Evolutionary conservation across 2,113 vertebrate species (phyloP).

Genomic region (Myotis davidii): DNA sequence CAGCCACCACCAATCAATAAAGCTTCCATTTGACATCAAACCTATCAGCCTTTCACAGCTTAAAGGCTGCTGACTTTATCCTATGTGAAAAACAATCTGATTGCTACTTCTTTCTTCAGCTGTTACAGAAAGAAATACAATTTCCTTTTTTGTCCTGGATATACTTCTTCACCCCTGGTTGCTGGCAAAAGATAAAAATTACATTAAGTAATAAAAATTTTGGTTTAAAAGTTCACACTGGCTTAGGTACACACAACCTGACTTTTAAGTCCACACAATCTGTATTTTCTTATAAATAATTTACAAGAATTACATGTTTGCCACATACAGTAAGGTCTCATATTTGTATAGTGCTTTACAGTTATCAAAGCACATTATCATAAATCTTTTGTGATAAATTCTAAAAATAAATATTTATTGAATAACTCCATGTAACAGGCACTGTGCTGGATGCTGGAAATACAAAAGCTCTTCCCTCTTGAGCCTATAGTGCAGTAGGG

Average conservation of each 20-base stretch:
- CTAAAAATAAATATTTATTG: background rate
- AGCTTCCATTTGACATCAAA: background rate
- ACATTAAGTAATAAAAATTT: background rate
- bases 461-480: background rate
- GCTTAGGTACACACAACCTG: background rate
- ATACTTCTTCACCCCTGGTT: background rate
- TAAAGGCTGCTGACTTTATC: background rate
- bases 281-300: slow-evolving; percentile 22
- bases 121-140: background rate
- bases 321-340: background rate
- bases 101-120: background rate
- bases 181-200: background rate
- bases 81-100: background rate
- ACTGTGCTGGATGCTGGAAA: background rate
- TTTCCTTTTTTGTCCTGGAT: background rate
- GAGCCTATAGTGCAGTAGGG: background rate
- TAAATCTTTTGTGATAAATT: background rate
- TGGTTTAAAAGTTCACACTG: background rate
- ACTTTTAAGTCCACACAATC: background rate
- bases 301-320: background rate
- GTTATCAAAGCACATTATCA: background rate
- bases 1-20: background rate
- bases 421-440: background rate
- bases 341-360: background rate
- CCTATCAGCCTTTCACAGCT: background rate